Percentiles rank a stretch among this genome's conserved stretches.
phyloP scores from a whole-genome alignment of 1,140 invertebrate genomes.

The Drosophila neocordata region DNA sequence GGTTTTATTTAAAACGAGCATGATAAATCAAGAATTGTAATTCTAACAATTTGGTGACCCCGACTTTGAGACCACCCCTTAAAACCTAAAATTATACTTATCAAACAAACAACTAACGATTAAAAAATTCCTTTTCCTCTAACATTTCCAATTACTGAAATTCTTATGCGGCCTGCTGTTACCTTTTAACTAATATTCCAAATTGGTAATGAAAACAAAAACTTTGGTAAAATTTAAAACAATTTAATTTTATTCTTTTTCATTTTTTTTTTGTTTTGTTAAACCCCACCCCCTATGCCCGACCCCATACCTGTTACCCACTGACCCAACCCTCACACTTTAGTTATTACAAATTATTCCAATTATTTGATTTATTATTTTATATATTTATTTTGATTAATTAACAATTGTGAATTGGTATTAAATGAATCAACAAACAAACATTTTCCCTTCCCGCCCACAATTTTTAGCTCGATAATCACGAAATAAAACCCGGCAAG shows the following conservation, averaged over 20 bases:
- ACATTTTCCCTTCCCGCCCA: conserved; percentile 84
- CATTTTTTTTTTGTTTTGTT: conserved; percentile 16
- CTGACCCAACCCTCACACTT: conserved; percentile 8
- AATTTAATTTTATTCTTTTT: conserved; percentile 20
- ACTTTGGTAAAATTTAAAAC: conserved; percentile 26
- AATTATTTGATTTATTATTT: conserved; percentile 40
- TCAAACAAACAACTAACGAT: conserved; percentile 44
- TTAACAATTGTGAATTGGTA: conserved; percentile 68
- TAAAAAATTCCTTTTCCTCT: conserved; percentile 44
- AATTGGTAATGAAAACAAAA: conserved; percentile 66
- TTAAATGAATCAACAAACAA: conserved; percentile 51
- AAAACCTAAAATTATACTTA: conserved; percentile 45
- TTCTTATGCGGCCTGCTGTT: conserved; percentile 46
- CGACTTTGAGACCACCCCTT: neutral
- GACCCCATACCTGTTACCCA: neutral
- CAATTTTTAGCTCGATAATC: conserved; percentile 95
- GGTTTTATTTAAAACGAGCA: conserved; percentile 75
- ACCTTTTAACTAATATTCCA: conserved; percentile 28
- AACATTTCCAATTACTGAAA: conserved; percentile 55
- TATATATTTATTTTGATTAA: conserved; percentile 55
- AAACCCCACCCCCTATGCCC: neutral
- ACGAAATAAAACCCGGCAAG: conserved; percentile 99
- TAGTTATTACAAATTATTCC: conserved; percentile 36
- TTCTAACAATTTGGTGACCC: neutral
- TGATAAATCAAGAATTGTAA: conserved; percentile 13